Evolutionary conservation across 2,888 invertebrate species (phyloP), one percentile per base, ranked within the genome.

Genomic region (Thymelicus lineola): DNA sequence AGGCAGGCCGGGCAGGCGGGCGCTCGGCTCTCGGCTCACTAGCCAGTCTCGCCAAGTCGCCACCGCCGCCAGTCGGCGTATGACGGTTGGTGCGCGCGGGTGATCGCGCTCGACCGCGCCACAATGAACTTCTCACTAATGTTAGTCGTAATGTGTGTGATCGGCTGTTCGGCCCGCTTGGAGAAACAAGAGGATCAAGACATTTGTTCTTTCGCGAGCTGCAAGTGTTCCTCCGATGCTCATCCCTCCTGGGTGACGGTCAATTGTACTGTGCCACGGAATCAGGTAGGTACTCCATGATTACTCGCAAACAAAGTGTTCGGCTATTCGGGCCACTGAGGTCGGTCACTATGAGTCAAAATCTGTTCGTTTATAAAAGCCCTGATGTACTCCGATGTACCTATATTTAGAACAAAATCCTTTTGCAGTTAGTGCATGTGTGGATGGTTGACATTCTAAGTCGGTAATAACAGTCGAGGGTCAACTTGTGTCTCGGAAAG

Each of bases 161-260:
- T 94, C 87, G 90, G 93, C 79, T 80, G 86, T 80, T 73, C 78
- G 78, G 66, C 75, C 70, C 71, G 76, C 74, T 57, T 38, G 10
- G 77, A 79, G 60, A 72, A 77, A 64, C 72, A 75, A 64, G 66
- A 75, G 69, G 92, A 93, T 69, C n/a, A n/a, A 28, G 28, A 28
- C 28, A 88, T 96, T 75, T 96, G 96, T 84, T 74, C 78, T 17
- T 66, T 80, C 48, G 88, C 87, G 71, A 95, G 93, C 77, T 96
- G 96, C 88, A 91, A 90, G 76, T 96, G 96, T 84, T 88, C 90
- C 53, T 88, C 94, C 63, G 94, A 91, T 65, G 91, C 92, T 38
- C 94, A 94, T 76, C 94, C 95, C 59, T 86, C 84, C 61, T 96
- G 96, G 96, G 94, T 94, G 79, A 93, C 89, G 77, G 93, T 96